Evolutionary conservation across 1,140 invertebrate genomes (phyloP), one percentile per base, ranked within the genome.

Genomic region (Drosophila tropicalis): DNA sequence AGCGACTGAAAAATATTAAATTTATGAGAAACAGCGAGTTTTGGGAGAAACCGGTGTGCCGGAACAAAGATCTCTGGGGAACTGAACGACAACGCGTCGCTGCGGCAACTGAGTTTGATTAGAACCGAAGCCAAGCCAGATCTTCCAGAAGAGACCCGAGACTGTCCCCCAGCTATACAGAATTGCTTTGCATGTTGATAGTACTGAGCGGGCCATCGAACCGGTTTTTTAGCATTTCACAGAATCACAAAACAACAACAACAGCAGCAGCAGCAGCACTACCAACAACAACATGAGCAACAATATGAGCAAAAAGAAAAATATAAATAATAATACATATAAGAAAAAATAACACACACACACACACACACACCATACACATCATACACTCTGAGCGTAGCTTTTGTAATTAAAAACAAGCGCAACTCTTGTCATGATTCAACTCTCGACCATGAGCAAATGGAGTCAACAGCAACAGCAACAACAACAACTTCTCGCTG

Each of bases 81-180:
- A 2, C 36, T 25, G 54, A 25, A 57, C n/a, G 36, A 29, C 61
- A 72, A 72, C 76, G 76, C 76, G 76, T 72, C 76, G 65, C 64
- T 67, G 62, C 51, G 68, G 62, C 72, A 79, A 79, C 72, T 79
- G 65, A 79, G 68, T 36, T 36, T 9, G 72, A 70, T 75, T 70
- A 78, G 67, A 78, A 70, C 64, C 56, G 44, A 17, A 51, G 56
- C 32, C 34, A 25, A 58, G 34, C 62, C 17, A 2, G 36, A 36
- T 2, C 34, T 12, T 36, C 34, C 34, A 39, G 36, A 39, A 13
- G 36, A 36, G 56, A 32, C 29, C 54, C 29, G 44, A 34, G 44
- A 51, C 34, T 25, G 41, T 44, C 39, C 40, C 25, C n/a, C 15
- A 12, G 29, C 29, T 29, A 29, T 29, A 29, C 5, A 29, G 29